These are phyloP conservation scores for Hyppa rectilinea DNA, from an alignment of 2,888 invertebrate species.

Conservation along the genomic window DNA sequence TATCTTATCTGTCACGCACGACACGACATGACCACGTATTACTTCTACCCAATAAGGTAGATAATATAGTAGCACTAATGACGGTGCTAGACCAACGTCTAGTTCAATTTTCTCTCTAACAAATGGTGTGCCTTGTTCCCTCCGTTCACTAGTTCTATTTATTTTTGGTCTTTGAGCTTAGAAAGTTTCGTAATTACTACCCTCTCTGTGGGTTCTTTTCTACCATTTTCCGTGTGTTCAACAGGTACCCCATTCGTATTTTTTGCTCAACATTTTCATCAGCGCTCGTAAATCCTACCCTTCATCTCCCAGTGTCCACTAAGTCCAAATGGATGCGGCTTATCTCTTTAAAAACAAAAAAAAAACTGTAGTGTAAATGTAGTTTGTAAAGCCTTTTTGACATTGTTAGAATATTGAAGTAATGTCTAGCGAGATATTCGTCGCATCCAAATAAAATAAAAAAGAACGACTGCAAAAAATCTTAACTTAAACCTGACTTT, in stretches of 20 bases:
- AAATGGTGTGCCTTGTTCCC: slow-evolving; percentile 44
- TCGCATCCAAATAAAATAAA: neutral
- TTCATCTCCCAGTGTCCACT: slow-evolving; percentile 41
- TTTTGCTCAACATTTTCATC: slow-evolving; percentile 71
- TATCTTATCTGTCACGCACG: slow-evolving; percentile 23
- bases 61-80: slow-evolving; percentile 27
- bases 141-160: slow-evolving; percentile 70
- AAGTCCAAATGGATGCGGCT: slow-evolving; percentile 52
- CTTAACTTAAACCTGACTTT: neutral
- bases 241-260: slow-evolving; percentile 69
- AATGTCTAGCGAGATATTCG: neutral
- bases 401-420: neutral
- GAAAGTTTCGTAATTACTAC: slow-evolving; percentile 76
- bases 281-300: slow-evolving; percentile 55
- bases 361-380: slow-evolving; percentile 12
- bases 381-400: slow-evolving; percentile 11
- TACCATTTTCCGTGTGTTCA: slow-evolving; percentile 60
- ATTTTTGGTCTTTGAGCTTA: slow-evolving; percentile 64
- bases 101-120: slow-evolving; percentile 44
- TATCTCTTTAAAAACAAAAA: slow-evolving; percentile 27
- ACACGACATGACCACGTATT: slow-evolving; percentile 5
- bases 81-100: slow-evolving; percentile 34
- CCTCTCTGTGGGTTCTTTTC: slow-evolving; percentile 55
- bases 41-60: slow-evolving; percentile 15
- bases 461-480: neutral